A percentile compares a stretch with the other conserved stretches of the same genome.
phyloP scores from a whole-genome alignment of 2,888 invertebrate genomes.

The Drosophila bunnanda region DNA sequence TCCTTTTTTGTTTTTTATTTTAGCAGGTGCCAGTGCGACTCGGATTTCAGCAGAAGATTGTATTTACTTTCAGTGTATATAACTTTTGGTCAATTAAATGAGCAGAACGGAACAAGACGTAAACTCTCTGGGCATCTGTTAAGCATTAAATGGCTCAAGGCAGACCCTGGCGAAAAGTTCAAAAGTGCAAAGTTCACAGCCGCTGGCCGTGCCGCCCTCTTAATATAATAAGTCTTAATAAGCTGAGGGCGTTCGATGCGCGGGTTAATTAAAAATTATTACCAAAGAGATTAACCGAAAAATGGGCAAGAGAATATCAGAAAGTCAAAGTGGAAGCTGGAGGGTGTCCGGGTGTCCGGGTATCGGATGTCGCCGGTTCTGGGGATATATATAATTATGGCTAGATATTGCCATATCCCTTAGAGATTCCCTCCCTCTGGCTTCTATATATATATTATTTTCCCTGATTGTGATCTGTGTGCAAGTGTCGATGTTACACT shows the following conservation, averaged over 20 bases:
- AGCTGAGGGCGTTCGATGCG: constrained; percentile 54
- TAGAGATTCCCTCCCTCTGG: not conserved
- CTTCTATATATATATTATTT: constrained; percentile 21
- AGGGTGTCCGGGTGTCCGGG: not conserved
- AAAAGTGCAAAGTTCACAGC: constrained; percentile 40
- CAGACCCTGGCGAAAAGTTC: constrained; percentile 15
- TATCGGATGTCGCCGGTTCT: constrained; percentile 8
- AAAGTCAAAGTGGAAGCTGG: constrained; percentile 1
- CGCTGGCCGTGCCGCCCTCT: constrained; percentile 1
- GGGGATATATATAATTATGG: constrained; percentile 41
- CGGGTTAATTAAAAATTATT: constrained; percentile 77
- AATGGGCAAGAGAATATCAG: constrained; percentile 4
- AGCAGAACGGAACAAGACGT: not conserved
- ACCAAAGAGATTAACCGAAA: constrained; percentile 69
- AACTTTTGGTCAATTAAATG: constrained; percentile 20
- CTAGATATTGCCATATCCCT: constrained; percentile 10
- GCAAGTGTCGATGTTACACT: constrained; percentile 51
- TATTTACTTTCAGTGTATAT: constrained; percentile 20
- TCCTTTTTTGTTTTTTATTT: not conserved
- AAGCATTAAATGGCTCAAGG: constrained; percentile 18
- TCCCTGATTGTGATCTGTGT: constrained; percentile 45
- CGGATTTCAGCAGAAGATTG: constrained; percentile 17
- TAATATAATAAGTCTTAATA: constrained; percentile 54
- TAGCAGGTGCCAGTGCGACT: constrained; percentile 41
- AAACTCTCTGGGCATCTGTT: constrained; percentile 29